These are phyloP conservation scores for Bucco capensis DNA, from an alignment of 2,113 vertebrate genomes.

Conservation along the genomic window DNA sequence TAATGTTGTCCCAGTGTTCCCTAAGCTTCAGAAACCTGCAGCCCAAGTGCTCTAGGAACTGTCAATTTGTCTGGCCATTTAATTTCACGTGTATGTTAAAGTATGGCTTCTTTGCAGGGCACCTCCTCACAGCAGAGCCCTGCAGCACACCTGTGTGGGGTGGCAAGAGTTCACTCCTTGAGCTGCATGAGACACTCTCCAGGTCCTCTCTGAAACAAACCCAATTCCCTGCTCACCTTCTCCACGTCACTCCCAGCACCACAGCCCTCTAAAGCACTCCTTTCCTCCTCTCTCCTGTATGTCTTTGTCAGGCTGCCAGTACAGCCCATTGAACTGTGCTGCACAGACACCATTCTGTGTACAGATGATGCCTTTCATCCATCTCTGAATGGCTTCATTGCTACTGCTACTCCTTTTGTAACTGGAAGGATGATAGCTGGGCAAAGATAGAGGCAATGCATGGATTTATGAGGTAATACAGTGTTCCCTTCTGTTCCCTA, in stretches of 20 bases:
- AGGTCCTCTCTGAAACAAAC: not conserved
- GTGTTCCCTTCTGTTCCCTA: not conserved
- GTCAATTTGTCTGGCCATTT: not conserved
- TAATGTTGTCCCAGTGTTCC: not conserved
- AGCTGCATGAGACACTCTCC: not conserved
- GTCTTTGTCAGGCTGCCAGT: not conserved
- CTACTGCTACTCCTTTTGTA: not conserved
- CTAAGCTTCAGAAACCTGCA: not conserved
- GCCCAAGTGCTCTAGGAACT: not conserved
- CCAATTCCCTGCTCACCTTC: not conserved
- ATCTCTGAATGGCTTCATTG: not conserved
- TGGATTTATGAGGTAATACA: not conserved
- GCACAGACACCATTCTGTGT: not conserved
- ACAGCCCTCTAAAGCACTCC: not conserved
- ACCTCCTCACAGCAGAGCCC: not conserved
- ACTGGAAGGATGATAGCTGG: not conserved
- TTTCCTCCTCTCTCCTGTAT: not conserved
- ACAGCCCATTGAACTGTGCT: not conserved
- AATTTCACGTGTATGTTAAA: fast-evolving
- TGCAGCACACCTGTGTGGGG: fast-evolving
- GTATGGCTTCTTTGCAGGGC: not conserved
- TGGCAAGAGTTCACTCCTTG: not conserved
- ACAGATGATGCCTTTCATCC: constrained; percentile 5
- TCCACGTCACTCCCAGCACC: not conserved
- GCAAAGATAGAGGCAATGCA: not conserved